Conservation (phyloP, 2,888 invertebrate species). For the Archaeoteleia sp. region DNA sequence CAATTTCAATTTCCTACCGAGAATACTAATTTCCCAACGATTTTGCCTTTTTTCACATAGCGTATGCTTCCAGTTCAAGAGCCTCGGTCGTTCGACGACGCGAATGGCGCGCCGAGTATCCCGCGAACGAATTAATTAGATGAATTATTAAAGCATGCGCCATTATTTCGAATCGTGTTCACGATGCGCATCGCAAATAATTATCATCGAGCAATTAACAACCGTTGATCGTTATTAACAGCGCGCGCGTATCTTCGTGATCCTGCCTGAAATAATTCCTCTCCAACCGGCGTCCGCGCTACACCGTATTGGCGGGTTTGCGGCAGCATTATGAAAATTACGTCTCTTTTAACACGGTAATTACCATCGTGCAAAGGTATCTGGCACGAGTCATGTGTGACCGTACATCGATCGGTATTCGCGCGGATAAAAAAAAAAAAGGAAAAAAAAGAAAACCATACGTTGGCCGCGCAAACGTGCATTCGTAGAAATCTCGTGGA, state of each 20-base stretch:
- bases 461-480: no score
- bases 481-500: no score
- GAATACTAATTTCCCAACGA: no score
- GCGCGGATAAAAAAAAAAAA: no score
- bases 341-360: conserved; percentile 33
- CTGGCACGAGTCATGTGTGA: conserved; percentile 27
- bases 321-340: conserved; percentile 37
- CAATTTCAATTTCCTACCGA: no score
- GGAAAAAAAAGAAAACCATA: no score
- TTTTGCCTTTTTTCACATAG: no score
- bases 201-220: conserved; percentile 70
- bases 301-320: conserved; percentile 1
- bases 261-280: conserved; percentile 41
- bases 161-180: conserved; percentile 53
- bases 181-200: conserved; percentile 54
- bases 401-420: conserved; percentile 11
- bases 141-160: conserved; percentile 66
- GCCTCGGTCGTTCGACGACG: conserved; percentile 29
- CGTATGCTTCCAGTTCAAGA: conserved; percentile 30
- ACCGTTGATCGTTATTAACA: conserved; percentile 69
- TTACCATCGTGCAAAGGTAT: conserved; percentile 30
- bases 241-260: conserved; percentile 19
- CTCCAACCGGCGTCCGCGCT: no score
- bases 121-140: conserved; percentile 62
- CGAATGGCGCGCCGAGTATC: conserved; percentile 10